These are phyloP conservation scores for Beaufortia kweichowensis DNA, from an alignment of 2,113 vertebrate species.

Conservation along the genomic window DNA sequence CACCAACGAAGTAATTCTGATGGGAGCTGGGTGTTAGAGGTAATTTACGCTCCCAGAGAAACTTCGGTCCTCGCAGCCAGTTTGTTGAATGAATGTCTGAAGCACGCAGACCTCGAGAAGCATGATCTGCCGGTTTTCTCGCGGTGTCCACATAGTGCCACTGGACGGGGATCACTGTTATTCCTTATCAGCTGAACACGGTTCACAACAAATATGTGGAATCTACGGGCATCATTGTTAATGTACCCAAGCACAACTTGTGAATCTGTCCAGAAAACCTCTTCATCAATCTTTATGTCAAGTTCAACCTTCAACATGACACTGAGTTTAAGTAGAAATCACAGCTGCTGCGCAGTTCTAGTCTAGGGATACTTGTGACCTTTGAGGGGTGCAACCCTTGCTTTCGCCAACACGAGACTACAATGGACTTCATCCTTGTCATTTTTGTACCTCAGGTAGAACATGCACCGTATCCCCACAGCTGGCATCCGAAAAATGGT, in stretches of 20 bases:
- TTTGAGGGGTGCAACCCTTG: conserved; percentile 4
- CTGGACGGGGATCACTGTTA: conserved; percentile 14
- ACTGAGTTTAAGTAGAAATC: not conserved
- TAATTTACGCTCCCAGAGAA: conserved; percentile 27
- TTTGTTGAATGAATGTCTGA: conserved; percentile 33
- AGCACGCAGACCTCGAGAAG: conserved; percentile 7
- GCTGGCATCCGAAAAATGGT: conserved; percentile 46
- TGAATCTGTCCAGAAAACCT: conserved; percentile 32
- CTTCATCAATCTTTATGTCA: conserved; percentile 14
- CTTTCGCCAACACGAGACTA: not conserved
- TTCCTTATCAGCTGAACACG: conserved; percentile 32
- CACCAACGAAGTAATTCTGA: conserved; percentile 17
- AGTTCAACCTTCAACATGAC: not conserved
- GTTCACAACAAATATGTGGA: conserved; percentile 46
- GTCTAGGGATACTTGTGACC: conserved; percentile 1
- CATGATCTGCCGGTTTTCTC: conserved; percentile 39
- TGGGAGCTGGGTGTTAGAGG: not conserved
- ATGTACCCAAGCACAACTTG: conserved; percentile 40
- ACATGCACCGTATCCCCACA: conserved; percentile 27
- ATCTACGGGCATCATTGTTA: conserved; percentile 43
- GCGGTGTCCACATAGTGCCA: conserved; percentile 37
- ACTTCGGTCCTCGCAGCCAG: conserved; percentile 35
- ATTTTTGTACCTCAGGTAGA: conserved; percentile 33
- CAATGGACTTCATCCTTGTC: conserved; percentile 34
- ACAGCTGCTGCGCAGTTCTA: conserved; percentile 14